These are phyloP conservation scores for Motacilla alba DNA, from an alignment of 2,113 vertebrate genomes.

Conservation along the genomic window DNA sequence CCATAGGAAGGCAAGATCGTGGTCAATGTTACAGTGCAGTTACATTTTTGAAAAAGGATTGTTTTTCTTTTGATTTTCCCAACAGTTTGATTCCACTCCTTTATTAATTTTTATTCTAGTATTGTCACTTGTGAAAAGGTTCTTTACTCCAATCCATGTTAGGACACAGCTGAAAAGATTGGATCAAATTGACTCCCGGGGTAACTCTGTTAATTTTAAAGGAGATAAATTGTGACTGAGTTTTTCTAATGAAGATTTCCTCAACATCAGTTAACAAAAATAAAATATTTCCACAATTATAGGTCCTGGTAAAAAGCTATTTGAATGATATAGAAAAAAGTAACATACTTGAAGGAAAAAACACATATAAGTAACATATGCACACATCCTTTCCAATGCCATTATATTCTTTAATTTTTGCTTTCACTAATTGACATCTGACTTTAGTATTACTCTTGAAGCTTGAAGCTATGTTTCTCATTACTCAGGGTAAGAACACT, in stretches of 20 bases:
- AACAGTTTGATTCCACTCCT: not conserved
- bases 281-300: not conserved
- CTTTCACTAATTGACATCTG: not conserved
- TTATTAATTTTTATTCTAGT: not conserved
- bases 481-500: not conserved
- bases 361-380: fast-evolving
- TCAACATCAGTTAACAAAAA: not conserved
- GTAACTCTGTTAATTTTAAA: not conserved
- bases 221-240: not conserved
- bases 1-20: not conserved
- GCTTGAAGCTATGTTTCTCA: not conserved
- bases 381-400: not conserved
- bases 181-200: not conserved
- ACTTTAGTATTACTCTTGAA: not conserved
- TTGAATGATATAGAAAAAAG: not conserved
- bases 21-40: not conserved
- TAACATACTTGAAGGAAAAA: not conserved
- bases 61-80: not conserved
- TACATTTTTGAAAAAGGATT: not conserved
- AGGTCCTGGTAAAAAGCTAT: not conserved
- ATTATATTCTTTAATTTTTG: not conserved
- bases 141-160: not conserved
- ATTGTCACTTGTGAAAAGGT: not conserved
- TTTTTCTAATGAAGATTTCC: not conserved
- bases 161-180: not conserved